Base-by-base conservation (phyloP, 2,797 vertebrate genomes). In the Anisognathus igniventris region DNA sequence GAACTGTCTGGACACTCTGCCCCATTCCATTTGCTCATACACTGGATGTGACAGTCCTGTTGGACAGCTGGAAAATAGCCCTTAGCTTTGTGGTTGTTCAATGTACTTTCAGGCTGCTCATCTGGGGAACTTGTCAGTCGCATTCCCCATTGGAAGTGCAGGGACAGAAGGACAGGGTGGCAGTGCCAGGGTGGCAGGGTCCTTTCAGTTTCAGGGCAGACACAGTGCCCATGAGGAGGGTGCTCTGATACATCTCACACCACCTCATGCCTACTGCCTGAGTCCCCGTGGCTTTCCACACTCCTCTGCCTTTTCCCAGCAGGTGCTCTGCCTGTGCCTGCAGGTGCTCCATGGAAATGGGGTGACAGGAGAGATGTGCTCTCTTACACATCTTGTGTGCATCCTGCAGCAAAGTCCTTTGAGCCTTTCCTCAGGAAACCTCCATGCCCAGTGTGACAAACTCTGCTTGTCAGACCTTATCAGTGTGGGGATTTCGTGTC, bases 41-140 rank as follows among this genome's bases (percentile, higher is more conserved):
- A 58, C 54, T 51, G 60, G 66, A 88, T 65, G 48, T 90, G 92
- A 84, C 73, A 88, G 80, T 72, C 54, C 74, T 79, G 77, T 21
- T 82, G 84, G 67, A 85, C 44, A 82, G 18, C 71, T 70, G 74
- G 81, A 87, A 92, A 81, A 73, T 17, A 87, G 86, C 92, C 80
- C 47, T 60, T 17, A 66, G 88, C 84, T 60, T 21, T 42, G 75
- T 4, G 4, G 21, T 20, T 37, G 23, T 62, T 70, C 0, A 0
- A 13, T 39, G 65, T 18, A 66, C 74, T 47, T 88, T 75, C 19
- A 13, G 48, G 83, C 56, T 64, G 77, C 66, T 70, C 35, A 27
- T 62, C 25, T 60, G 58, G 54, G 62, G 74, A 88, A 15, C 14
- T 12, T 56, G 61, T 77, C 80, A 27, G 54, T 40, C 42, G 78